Percentiles rank a stretch among this genome's conserved stretches.
These are phyloP conservation scores for Dendroctonus valens DNA, from an alignment of 1,140 invertebrate species.

Conservation along the genomic window DNA sequence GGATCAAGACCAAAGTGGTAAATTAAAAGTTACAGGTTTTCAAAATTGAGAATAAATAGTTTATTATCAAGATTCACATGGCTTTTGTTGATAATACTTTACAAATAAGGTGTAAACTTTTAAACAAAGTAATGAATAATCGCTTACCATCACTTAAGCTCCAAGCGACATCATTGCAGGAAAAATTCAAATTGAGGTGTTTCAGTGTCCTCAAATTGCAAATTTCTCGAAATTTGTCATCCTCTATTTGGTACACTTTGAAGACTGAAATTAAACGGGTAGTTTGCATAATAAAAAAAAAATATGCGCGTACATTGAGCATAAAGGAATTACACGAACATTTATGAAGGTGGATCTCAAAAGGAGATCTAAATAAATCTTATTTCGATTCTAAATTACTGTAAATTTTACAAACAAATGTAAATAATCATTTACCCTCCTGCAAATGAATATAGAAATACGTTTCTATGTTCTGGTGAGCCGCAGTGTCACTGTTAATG, in stretches of 20 bases:
- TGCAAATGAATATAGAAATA: no score
- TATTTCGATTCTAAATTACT: no score
- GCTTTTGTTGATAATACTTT: background rate
- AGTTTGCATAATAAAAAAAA: background rate
- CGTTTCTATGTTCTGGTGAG: no score
- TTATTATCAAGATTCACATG: background rate
- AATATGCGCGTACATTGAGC: background rate
- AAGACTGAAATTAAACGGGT: slow-evolving; percentile 70
- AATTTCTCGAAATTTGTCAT: slow-evolving; percentile 80
- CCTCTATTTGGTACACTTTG: slow-evolving; percentile 86
- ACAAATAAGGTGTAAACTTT: slow-evolving; percentile 8
- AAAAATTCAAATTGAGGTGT: slow-evolving; percentile 88
- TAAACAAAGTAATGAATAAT: background rate
- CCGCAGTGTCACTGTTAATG: no score
- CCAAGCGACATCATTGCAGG: slow-evolving; percentile 94
- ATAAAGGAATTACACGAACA: background rate
- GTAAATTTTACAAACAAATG: no score
- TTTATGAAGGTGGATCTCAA: no score
- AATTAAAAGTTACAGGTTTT: no score
- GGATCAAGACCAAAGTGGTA: no score
- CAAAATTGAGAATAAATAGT: background rate
- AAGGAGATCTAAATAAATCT: no score
- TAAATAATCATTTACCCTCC: no score
- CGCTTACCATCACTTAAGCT: slow-evolving; percentile 77
- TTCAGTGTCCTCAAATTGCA: slow-evolving; percentile 87